These are phyloP conservation scores for Bicyclus anynana DNA, from an alignment of 1,140 invertebrate genomes.

Conservation along the genomic window DNA sequence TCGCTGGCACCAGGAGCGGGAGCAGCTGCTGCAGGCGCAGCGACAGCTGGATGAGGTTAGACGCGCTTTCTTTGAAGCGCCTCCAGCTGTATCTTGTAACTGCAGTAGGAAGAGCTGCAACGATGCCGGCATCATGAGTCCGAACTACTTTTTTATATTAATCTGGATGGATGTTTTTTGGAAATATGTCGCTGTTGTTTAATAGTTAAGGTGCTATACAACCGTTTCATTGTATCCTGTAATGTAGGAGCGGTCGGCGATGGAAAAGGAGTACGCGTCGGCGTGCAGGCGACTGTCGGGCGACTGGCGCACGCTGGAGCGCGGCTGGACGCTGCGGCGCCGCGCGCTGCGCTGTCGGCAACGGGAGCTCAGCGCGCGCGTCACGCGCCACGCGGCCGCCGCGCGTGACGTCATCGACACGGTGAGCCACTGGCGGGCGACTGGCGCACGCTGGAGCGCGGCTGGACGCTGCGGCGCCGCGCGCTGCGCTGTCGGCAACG, in stretches of 20 bases:
- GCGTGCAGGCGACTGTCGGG: slow-evolving; percentile 76
- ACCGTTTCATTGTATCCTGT: no score
- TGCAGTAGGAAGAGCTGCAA: background rate
- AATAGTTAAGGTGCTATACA: no score
- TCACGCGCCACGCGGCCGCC: slow-evolving; percentile 37
- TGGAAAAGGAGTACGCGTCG: slow-evolving; percentile 79
- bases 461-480: no score
- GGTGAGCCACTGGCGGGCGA: slow-evolving; percentile 19
- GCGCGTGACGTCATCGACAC: slow-evolving; percentile 12
- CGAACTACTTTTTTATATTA: no score
- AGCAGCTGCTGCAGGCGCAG: slow-evolving; percentile 72
- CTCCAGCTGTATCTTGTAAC: no score
- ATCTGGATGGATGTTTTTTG: no score
- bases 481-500: no score
- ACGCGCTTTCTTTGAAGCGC: background rate
- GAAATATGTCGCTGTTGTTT: no score
- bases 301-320: slow-evolving; percentile 75
- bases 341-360: slow-evolving; percentile 75
- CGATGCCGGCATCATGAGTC: no score
- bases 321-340: slow-evolving; percentile 74
- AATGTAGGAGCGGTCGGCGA: slow-evolving; percentile 73
- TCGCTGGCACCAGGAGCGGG: slow-evolving; percentile 63
- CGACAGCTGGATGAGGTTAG: slow-evolving; percentile 79
- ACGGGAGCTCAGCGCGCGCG: slow-evolving; percentile 70
- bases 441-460: no score